These are phyloP conservation scores for Cataglyphis altisquamis DNA, from an alignment of 2,888 invertebrate genomes.

Conservation along the genomic window DNA sequence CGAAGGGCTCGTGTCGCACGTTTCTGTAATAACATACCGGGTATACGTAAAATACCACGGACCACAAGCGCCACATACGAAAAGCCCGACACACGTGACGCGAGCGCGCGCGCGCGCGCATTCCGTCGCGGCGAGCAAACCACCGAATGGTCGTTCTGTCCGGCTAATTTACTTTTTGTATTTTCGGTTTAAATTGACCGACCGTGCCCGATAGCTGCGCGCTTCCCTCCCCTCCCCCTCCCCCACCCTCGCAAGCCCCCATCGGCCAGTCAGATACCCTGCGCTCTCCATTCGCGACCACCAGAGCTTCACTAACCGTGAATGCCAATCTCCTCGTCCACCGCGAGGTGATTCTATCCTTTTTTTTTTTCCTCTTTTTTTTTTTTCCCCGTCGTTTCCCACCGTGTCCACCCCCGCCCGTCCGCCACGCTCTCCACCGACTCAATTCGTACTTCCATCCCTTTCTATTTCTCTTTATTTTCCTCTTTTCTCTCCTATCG, in stretches of 20 bases:
- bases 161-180: constrained; percentile 85
- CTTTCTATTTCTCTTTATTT: constrained; percentile 8
- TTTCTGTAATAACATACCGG: constrained; percentile 76
- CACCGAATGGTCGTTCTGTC: constrained; percentile 78
- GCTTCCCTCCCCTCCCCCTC: constrained; percentile 16
- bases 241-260: not conserved
- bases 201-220: constrained; percentile 76
- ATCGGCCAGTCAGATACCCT: constrained; percentile 63
- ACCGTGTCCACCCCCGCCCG: constrained; percentile 27
- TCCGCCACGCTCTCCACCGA: constrained; percentile 31
- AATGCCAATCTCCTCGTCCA: constrained; percentile 81
- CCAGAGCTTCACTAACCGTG: constrained; percentile 78
- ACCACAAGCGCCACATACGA: constrained; percentile 83
- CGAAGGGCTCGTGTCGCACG: constrained; percentile 14
- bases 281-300: constrained; percentile 78
- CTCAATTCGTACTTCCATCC: constrained; percentile 49
- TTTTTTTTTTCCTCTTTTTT: constrained; percentile 14
- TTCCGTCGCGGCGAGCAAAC: constrained; percentile 67
- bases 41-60: constrained; percentile 82
- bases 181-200: constrained; percentile 85
- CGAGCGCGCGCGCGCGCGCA: constrained; percentile 53
- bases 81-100: constrained; percentile 82
- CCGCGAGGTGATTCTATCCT: constrained; percentile 70
- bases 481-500: constrained; percentile 13
- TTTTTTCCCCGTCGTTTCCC: constrained; percentile 31